A percentile compares a stretch with the other conserved stretches of the same genome.
These are phyloP conservation scores for Pseudanteris insignis DNA, from an alignment of 2,888 invertebrate genomes.

Conservation along the genomic window DNA sequence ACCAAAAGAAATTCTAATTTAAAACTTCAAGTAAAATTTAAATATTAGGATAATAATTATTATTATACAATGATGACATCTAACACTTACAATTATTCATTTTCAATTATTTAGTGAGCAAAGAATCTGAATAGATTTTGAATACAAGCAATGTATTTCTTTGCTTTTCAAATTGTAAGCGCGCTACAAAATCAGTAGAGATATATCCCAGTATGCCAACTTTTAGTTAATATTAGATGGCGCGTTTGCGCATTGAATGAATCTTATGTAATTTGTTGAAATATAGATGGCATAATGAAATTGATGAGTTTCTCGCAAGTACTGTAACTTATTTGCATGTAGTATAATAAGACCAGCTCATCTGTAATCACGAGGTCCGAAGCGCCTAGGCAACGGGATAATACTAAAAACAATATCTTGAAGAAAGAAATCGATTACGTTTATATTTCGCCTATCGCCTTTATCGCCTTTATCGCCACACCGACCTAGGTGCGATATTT, in stretches of 20 bases:
- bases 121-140: too few species aligned
- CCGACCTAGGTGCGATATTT: conserved; percentile 53
- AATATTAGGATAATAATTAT: too few species aligned
- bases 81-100: too few species aligned
- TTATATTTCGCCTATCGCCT: conserved; percentile 46
- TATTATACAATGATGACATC: too few species aligned
- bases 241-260: conserved; percentile 4
- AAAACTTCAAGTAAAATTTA: too few species aligned
- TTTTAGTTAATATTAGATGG: background rate
- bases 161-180: background rate
- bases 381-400: conserved; percentile 52
- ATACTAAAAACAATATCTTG: conserved; percentile 46
- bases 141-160: background rate
- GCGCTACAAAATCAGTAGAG: background rate
- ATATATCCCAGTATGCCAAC: background rate
- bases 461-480: conserved; percentile 47
- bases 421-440: conserved; percentile 49
- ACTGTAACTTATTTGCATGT: background rate
- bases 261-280: background rate
- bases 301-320: conserved; percentile 37
- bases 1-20: too few species aligned
- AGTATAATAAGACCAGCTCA: conserved; percentile 45
- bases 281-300: conserved; percentile 11
- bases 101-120: too few species aligned
- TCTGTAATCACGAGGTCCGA: conserved; percentile 47